phyloP scores from a whole-genome alignment of 2,888 invertebrate species.

The Epirrhoe alternata region DNA sequence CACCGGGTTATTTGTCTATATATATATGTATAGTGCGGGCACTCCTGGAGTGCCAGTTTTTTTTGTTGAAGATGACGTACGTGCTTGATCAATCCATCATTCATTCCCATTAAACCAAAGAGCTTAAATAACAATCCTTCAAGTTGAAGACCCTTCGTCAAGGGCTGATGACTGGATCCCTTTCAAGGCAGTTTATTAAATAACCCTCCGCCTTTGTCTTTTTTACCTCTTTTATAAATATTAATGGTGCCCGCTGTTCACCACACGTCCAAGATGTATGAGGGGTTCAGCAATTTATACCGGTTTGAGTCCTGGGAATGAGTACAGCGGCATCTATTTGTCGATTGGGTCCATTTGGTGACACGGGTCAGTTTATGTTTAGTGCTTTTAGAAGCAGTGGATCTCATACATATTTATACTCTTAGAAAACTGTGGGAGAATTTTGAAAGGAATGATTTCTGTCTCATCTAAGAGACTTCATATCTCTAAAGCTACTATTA shows the following conservation, averaged over 20 bases:
- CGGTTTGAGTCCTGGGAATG: conserved; percentile 63
- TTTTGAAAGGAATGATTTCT: background rate
- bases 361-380: conserved; percentile 65
- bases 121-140: conserved; percentile 35
- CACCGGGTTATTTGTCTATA: no score
- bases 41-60: no score
- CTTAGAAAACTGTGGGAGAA: conserved; percentile 9
- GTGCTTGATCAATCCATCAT: conserved; percentile 30
- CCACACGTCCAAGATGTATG: conserved; percentile 63
- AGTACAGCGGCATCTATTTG: conserved; percentile 67
- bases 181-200: conserved; percentile 45
- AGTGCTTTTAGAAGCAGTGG: conserved; percentile 57
- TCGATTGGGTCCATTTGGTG: conserved; percentile 65
- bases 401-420: conserved; percentile 68
- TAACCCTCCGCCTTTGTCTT: conserved; percentile 50
- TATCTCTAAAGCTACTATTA: no score
- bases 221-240: conserved; percentile 65
- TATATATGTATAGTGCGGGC: no score
- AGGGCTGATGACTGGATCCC: conserved; percentile 33
- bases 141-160: conserved; percentile 26
- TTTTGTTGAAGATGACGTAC: no score
- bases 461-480: no score
- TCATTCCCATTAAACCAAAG: conserved; percentile 35
- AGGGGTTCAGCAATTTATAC: conserved; percentile 68
- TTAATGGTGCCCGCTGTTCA: conserved; percentile 60